Evolutionary conservation across 2,113 vertebrate genomes (phyloP), one percentile per base, ranked within the genome.

Genomic region (Lates calcarifer): DNA sequence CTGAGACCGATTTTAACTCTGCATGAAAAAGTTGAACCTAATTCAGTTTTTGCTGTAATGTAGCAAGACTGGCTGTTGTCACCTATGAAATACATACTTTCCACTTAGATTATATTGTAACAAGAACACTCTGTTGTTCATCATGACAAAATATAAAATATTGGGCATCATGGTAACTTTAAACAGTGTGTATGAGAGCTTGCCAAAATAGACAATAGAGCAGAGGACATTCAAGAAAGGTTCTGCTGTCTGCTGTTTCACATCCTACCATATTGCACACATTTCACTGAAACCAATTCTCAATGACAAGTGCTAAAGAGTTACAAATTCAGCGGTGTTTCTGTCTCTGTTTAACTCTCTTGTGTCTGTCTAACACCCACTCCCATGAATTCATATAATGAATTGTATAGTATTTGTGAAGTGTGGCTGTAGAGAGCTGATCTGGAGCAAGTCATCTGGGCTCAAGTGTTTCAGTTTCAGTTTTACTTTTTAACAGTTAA

Each of bases 231-330:
- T 49, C 65, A 83, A 33, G 22, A 79, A 77, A 81, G 64, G 51
- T 73, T 83, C 56, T 55, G 31, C 28, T 45, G 53, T 69, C 68
- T 78, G 45, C 51, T 60, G 49, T 63, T 65, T 78, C 71, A 74
- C 65, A 55, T 73, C 49, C 49, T 55, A 56, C 45, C n/a, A n/a
- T 60, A 22, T 41, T 83, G 55, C 20, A 45, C 65, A 77, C 63
- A 56, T 41, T 63, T 73, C 17, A 65, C 20, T 51, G 47, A 82
- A 83, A 69, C 51, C 11, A 47, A 15, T 74, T 78, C 68, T 66
- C 31, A 74, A 51, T 74, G 51, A 61, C 1, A n/a, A 55, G 51
- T 49, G 58, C 20, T 33, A 18, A 71, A 77, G 29, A 47, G 22
- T 70, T 60, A 51, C 15, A 62, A 63, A 77, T 7, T 33, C 35